Percentiles rank a stretch among this genome's conserved stretches.
These are phyloP conservation scores for Eurytoma californica DNA, from an alignment of 2,888 invertebrate species.

Conservation along the genomic window DNA sequence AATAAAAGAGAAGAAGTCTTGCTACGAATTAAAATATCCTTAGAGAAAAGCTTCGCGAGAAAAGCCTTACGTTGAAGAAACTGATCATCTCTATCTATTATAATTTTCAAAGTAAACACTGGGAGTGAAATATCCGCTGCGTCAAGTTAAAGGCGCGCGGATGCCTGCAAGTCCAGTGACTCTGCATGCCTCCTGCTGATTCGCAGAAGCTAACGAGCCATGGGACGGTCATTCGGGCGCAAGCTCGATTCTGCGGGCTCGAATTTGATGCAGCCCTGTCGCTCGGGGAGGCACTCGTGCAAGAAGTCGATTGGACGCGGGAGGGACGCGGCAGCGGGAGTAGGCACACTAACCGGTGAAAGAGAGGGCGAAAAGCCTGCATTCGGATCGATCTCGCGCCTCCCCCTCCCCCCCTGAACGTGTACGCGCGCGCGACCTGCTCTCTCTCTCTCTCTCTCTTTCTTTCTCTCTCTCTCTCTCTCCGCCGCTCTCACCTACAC, in stretches of 20 bases:
- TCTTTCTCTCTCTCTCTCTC: background rate
- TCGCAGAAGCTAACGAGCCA: background rate
- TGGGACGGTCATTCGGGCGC: background rate
- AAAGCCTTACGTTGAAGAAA: too few relatives aligned
- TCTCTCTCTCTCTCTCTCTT: background rate
- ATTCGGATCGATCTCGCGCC: constrained; percentile 49
- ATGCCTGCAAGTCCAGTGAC: background rate
- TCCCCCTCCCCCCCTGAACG: background rate
- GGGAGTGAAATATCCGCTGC: too few relatives aligned
- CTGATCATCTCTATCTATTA: too few relatives aligned
- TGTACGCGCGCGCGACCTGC: background rate
- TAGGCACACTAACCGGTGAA: constrained; percentile 1
- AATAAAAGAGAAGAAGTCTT: too few relatives aligned
- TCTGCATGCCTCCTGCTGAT: too few relatives aligned
- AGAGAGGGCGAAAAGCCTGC: constrained; percentile 46
- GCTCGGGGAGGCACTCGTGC: constrained; percentile 58
- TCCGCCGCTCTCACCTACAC: background rate
- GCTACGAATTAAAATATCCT: too few relatives aligned
- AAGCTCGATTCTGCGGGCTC: background rate
- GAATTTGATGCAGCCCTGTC: constrained; percentile 45
- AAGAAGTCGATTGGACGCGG: constrained; percentile 60
- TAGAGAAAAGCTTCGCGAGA: too few relatives aligned
- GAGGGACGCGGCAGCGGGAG: constrained; percentile 11
- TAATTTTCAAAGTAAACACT: too few relatives aligned
- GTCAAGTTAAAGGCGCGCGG: background rate